phyloP scores from a whole-genome alignment of 2,797 vertebrate species.

The Sparus aurata region DNA sequence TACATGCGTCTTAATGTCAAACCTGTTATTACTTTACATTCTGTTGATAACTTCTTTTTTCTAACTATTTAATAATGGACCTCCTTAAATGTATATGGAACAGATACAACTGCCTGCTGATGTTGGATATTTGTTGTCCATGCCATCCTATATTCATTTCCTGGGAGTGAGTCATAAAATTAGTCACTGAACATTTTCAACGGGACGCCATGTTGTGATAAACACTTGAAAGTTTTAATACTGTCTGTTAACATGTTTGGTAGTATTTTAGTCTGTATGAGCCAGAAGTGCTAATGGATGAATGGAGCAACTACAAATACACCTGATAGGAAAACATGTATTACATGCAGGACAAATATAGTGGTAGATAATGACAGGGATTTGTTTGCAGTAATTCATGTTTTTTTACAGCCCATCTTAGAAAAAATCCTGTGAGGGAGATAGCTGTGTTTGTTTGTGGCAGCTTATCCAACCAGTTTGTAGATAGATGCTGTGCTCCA shows the following conservation, averaged over 20 bases:
- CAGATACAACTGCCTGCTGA: not conserved
- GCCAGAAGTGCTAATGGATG: not conserved
- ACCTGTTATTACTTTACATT: too few relatives aligned
- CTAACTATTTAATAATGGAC: slow-evolving; percentile 24
- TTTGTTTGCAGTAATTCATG: slow-evolving; percentile 56
- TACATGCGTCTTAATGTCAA: too few relatives aligned
- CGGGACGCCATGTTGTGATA: not conserved
- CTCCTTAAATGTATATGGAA: not conserved
- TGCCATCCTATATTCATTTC: not conserved
- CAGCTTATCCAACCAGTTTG: slow-evolving; percentile 24
- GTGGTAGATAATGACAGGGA: slow-evolving; percentile 32
- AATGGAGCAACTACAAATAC: slow-evolving; percentile 26
- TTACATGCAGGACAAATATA: slow-evolving; percentile 38
- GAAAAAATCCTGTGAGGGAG: slow-evolving; percentile 28
- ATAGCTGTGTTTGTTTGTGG: slow-evolving; percentile 52
- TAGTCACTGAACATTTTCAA: not conserved
- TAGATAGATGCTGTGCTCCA: slow-evolving; percentile 47
- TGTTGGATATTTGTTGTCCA: slow-evolving; percentile 2
- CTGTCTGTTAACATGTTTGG: not conserved
- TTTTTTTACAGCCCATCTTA: slow-evolving; percentile 45
- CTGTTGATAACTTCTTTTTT: too few relatives aligned
- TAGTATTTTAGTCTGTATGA: not conserved
- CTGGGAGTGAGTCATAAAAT: slow-evolving; percentile 11
- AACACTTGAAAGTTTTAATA: not conserved
- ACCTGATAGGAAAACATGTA: slow-evolving; percentile 23